Base-by-base conservation (phyloP, 2,113 vertebrate species). In the Chloropsis hardwickii region DNA sequence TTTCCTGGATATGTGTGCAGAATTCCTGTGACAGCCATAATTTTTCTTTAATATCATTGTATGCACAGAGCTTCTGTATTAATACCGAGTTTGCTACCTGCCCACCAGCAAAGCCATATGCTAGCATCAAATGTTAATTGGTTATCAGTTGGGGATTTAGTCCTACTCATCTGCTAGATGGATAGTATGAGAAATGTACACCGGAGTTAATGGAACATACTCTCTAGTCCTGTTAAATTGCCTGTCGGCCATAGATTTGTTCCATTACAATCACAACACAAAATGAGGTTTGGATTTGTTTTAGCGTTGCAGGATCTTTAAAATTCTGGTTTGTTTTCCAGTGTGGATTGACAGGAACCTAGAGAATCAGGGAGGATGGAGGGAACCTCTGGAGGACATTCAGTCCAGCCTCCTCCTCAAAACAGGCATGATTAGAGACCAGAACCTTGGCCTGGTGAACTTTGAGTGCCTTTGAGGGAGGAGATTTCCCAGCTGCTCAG, bases 121-220 rank as follows among this genome's bases (percentile, higher is more conserved):
- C 54, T 90, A 71, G 85, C 77, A 83, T 89, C 95, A 96, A 74
- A 90, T 86, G 94, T 94, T 96, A 95, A 86, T 91, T 90, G 76
- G 51, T 51, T 74, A 42, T 91, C 93, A 73, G 48, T 14, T 78
- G 80, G 47, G 60, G 85, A 53, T 88, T 96, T 57, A 92, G 65
- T 78, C 77, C 73, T 76, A 40, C 77, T 94, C 69, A 51, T 86
- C 69, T 79, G 65, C 84, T 81, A 50, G 88, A 79, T 69, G 50
- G 81, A 33, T 91, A 40, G 53, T 25, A 27, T 1, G 4, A 88
- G 85, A 91, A 90, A 78, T 64, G 62, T 69, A 39, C 2, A 80
- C 33, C 35, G 65, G 64, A 81, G 54, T 86, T 81, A 81, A 82
- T 78, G 79, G 56, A 88, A 95, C 39, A 11, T 58, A 35, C 21